Base-by-base conservation (phyloP, 2,797 vertebrate species). In the Phrynocephalus forsythii region DNA sequence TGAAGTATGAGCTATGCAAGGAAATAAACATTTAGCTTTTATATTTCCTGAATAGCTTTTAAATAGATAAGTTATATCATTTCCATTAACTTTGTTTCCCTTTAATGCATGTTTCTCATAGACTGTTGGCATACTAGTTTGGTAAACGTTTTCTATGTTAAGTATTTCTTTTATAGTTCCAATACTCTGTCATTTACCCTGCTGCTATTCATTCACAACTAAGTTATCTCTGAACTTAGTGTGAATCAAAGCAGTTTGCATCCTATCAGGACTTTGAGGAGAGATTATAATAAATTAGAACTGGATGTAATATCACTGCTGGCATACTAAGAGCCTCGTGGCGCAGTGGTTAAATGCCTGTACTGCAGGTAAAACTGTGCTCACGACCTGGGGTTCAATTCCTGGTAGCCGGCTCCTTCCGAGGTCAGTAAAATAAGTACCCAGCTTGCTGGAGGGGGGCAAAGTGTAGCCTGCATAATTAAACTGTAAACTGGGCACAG, bases 1-100 rank as follows among this genome's bases (percentile, higher is more conserved):
- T 89, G 83, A 16, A 18, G 9, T 82, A 18, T 0, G 1, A 86
- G 69, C 30, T 76, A 20, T 4, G 60, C 0, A 0, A 85, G 66
- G 81, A 84, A 94, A 72, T 26, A 73, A 88, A 91, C 89, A 87
- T 50, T 76, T 86, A 90, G 48, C 50, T 67, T 90, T 88, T 73
- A 68, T 7, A 56, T 88, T 83, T 90, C 68, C 71, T 86, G 77
- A 80, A 90, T 67, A 44, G 11, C 30, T 20, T 81, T 90, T 76
- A 79, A 79, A 88, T 79, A 79, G 77, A 88, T 75, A 89, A 67
- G 90, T 91, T 88, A 30, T 56, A 26, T 83, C 85, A 79, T 79
- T 81, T 0, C 71, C 22, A 67, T 73, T 84, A 84, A 63, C 52
- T 79, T 78, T 83, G 72, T 83, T 83, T 87, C 72, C 72, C 77